Conservation (phyloP, 2,888 invertebrate genomes). For the Calameuta pallipes region DNA sequence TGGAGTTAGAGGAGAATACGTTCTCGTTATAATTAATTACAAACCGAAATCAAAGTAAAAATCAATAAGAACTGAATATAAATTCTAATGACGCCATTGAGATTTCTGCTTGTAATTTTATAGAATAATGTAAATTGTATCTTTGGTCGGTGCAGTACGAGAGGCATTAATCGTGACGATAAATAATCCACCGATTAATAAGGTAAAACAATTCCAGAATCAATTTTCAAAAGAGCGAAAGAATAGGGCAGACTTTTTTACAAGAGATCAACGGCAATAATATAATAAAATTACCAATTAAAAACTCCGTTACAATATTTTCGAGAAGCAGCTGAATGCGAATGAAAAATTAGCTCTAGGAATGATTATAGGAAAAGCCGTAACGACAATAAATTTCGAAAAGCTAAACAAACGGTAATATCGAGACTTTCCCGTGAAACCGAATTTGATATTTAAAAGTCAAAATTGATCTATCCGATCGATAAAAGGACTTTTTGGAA, state of each 20-base stretch:
- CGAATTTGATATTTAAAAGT: too few relatives aligned
- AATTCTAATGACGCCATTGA: not conserved
- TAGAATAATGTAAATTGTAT: not conserved
- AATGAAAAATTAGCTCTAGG: too few relatives aligned
- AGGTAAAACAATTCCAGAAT: not conserved
- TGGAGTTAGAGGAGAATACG: not conserved
- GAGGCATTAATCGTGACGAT: not conserved
- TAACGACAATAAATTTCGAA: too few relatives aligned
- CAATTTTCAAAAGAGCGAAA: not conserved
- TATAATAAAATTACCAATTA: not conserved
- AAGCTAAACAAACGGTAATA: too few relatives aligned
- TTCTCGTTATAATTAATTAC: not conserved
- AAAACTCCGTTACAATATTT: not conserved
- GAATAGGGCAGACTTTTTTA: too few relatives aligned
- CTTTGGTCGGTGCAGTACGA: not conserved
- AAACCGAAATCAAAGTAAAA: not conserved
- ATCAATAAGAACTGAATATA: not conserved
- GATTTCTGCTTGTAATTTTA: not conserved
- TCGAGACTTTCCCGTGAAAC: too few relatives aligned
- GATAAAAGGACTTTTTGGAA: not conserved
- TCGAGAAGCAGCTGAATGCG: not conserved
- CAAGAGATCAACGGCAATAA: not conserved
- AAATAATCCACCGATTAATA: not conserved
- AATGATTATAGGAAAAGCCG: too few relatives aligned
- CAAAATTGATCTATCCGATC: not conserved